Evolutionary conservation across 2,113 vertebrate species (phyloP).

Genomic region (Ranitomeya variabilis): DNA sequence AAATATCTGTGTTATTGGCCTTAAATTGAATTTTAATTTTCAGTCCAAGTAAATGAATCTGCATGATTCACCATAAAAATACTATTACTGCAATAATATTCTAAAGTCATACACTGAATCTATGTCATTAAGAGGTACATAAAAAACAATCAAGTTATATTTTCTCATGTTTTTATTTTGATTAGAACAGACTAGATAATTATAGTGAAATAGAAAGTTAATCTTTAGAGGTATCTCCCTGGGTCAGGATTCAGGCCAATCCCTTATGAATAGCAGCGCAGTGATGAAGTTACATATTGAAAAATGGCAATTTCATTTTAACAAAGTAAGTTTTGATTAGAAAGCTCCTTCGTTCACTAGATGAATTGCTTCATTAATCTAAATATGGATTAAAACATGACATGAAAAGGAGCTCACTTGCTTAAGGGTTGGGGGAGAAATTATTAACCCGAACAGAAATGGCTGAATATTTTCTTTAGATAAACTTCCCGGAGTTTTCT

Average conservation of each 20-base stretch:
- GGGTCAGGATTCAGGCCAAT: not conserved
- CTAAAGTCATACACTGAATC: not conserved
- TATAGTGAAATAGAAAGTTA: not conserved
- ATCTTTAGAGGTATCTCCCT: not conserved
- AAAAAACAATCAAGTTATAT: not conserved
- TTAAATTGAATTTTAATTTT: not conserved
- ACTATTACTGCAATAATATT: not conserved
- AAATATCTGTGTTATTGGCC: not conserved
- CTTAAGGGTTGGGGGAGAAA: not conserved
- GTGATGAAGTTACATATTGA: constrained; percentile 5
- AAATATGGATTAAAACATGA: constrained; percentile 34
- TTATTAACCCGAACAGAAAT: not conserved
- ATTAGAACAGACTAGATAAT: not conserved
- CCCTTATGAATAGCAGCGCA: not conserved
- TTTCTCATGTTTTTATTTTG: not conserved
- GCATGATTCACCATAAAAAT: not conserved
- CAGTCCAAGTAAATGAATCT: not conserved
- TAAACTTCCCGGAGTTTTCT: constrained; percentile 7
- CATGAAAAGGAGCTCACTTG: constrained; percentile 19
- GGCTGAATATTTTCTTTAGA: not conserved
- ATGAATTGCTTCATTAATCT: constrained; percentile 38
- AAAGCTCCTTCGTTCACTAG: constrained; percentile 3
- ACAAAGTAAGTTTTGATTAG: constrained; percentile 26
- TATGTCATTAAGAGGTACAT: not conserved
- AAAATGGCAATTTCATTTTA: constrained; percentile 41